Conservation (phyloP, 35 echinoderm and acorn worm genomes). For the Strongylocentrotus purpuratus region DNA sequence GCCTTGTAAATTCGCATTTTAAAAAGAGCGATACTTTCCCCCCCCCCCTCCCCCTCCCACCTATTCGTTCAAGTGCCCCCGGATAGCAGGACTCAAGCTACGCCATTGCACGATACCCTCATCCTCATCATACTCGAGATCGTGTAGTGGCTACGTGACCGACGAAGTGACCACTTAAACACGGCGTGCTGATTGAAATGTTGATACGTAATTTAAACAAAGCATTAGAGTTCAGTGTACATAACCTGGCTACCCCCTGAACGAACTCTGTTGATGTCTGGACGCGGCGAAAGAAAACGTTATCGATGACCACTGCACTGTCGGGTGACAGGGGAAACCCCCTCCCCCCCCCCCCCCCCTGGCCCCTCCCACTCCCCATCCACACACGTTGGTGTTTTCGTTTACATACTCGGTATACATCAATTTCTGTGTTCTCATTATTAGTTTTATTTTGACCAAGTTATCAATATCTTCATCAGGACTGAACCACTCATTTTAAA, state of each 20-base stretch:
- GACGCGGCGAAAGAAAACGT: neutral
- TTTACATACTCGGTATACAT: no score
- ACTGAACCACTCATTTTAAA: no score
- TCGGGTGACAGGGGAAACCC: no score
- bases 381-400: no score
- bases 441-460: no score
- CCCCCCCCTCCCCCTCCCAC: no score
- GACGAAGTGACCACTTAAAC: neutral
- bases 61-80: no score
- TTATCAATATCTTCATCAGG: no score
- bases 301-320: neutral
- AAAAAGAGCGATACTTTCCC: neutral
- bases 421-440: no score
- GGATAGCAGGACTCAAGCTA: no score
- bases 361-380: neutral
- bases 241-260: neutral
- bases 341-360: neutral
- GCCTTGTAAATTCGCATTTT: no score
- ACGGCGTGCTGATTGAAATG: neutral
- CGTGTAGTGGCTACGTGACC: neutral
- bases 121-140: neutral
- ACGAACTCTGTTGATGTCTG: neutral
- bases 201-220: neutral
- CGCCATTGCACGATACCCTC: neutral
- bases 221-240: neutral